Evolutionary conservation across 1,140 invertebrate genomes (phyloP), one percentile per base, ranked within the genome.

Genomic region (Drosophila punjabiensis): DNA sequence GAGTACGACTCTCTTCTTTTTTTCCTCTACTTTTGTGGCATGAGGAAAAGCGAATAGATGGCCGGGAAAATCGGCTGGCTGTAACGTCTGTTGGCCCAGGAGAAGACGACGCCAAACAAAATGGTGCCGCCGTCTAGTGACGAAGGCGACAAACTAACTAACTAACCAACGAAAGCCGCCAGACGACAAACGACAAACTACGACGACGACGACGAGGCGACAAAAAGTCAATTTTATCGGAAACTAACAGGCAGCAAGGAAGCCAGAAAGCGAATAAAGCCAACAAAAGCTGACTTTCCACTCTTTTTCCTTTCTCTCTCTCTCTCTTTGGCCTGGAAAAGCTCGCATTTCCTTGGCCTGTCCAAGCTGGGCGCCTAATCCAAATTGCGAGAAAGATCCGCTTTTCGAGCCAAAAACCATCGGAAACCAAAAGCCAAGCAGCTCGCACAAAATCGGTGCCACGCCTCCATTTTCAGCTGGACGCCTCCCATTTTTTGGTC

Each of bases 361-460:
- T 3, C 37, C 3, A 28, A 11, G 39, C 81, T 92, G 89, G 53
- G 85, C 89, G 85, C 89, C 89, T 92, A 84, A 62, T 92, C 81
- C 73, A 79, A 92, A 82, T 89, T 89, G 89, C 82, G 89, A 92
- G 89, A 92, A 92, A 92, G 89, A 92, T 91, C 89, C 89, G 89
- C 89, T 92, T 92, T 92, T 89, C 81, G 90, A 92, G 85, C 87
- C 82, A 88, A 74, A 74, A 62, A 79, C 64, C 63, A 80, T 41
- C 45, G 47, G 47, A 47, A 73, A 68, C 60, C 18, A 47, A 71
- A 68, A 32, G 41, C 71, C 68, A 41, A 52, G 53, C 35, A 73
- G 68, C 63, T 77, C 76, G 75, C 74, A 76, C 39, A 77, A 77
- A 76, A 41, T 75, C 48, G 30, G 16, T 24, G 68, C 39, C 65